A percentile compares a stretch with the other conserved stretches of the same genome.
phyloP scores from a whole-genome alignment of 37 sponge, comb jelly and placozoan genomes.

The Hormiphora californensis region DNA sequence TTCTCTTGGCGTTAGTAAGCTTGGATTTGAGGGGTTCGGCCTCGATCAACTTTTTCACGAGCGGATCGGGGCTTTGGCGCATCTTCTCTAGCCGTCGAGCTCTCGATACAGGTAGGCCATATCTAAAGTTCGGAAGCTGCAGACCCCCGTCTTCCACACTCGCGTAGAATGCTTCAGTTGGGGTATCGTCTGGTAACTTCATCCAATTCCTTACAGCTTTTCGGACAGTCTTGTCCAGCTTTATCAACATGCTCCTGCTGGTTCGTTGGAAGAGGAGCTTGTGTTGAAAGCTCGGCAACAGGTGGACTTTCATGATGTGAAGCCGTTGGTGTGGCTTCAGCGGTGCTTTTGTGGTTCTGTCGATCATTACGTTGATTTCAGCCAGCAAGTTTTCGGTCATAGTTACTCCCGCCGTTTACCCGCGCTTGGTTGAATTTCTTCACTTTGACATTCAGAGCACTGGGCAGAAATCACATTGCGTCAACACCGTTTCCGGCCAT shows the following conservation, averaged over 20 bases:
- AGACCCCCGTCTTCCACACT: not conserved
- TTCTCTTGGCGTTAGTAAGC: not conserved
- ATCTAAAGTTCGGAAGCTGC: not conserved
- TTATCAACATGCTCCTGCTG: not conserved
- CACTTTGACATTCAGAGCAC: conserved; percentile 93
- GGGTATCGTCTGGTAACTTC: not conserved
- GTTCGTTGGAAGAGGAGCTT: not conserved
- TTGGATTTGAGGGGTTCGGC: not conserved
- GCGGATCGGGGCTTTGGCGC: not conserved
- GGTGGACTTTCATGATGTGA: not conserved
- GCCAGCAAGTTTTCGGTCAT: no score
- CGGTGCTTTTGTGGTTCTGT: no score
- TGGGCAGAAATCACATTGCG: conserved; percentile 90
- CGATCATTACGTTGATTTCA: no score
- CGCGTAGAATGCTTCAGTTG: not conserved
- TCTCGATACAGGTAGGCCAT: not conserved
- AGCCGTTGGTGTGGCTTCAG: conserved; percentile 9
- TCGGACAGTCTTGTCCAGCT: not conserved
- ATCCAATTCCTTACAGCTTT: not conserved
- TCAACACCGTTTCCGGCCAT: conserved; percentile 82
- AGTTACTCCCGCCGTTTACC: conserved; percentile 90
- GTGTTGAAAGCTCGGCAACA: not conserved
- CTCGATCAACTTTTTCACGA: not conserved
- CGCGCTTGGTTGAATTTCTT: conserved; percentile 88
- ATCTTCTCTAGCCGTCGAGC: not conserved